These are phyloP conservation scores for Diabrotica undecimpunctata DNA, from an alignment of 1,140 invertebrate species.

Conservation along the genomic window DNA sequence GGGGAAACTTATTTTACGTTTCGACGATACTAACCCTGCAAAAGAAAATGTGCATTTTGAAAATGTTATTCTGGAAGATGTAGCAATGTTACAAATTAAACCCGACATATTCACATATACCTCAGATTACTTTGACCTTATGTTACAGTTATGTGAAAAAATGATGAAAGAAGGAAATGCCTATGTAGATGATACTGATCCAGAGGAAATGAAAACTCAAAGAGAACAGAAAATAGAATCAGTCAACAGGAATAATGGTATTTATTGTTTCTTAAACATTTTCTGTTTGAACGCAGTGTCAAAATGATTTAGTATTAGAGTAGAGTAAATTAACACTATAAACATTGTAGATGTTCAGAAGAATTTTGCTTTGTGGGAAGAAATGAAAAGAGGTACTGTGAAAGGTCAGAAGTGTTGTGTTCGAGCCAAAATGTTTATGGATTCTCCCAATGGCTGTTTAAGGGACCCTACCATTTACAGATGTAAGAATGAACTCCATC, in stretches of 20 bases:
- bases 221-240: slow-evolving; percentile 87
- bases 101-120: slow-evolving; percentile 93
- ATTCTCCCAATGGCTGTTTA: slow-evolving; percentile 93
- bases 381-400: slow-evolving; percentile 86
- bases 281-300: too few relatives aligned
- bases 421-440: slow-evolving; percentile 97
- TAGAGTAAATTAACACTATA: too few relatives aligned
- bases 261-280: slow-evolving; percentile 37
- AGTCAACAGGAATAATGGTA: slow-evolving; percentile 80
- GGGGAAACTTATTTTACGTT: slow-evolving; percentile 95
- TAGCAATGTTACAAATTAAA: slow-evolving; percentile 86
- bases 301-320: too few relatives aligned
- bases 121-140: slow-evolving; percentile 94
- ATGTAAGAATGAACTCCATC: slow-evolving; percentile 95
- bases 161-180: slow-evolving; percentile 86
- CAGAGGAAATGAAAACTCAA: slow-evolving; percentile 92
- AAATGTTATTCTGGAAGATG: slow-evolving; percentile 94
- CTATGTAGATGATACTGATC: slow-evolving; percentile 95
- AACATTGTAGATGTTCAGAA: slow-evolving; percentile 67
- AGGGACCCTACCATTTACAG: slow-evolving; percentile 99
- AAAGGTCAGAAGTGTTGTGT: slow-evolving; percentile 54
- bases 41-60: slow-evolving; percentile 99
- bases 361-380: slow-evolving; percentile 89
- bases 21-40: slow-evolving; percentile 99
- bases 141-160: slow-evolving; percentile 84